Evolutionary conservation across 2,113 vertebrate genomes (phyloP).

Genomic region (Cebus imitator): DNA sequence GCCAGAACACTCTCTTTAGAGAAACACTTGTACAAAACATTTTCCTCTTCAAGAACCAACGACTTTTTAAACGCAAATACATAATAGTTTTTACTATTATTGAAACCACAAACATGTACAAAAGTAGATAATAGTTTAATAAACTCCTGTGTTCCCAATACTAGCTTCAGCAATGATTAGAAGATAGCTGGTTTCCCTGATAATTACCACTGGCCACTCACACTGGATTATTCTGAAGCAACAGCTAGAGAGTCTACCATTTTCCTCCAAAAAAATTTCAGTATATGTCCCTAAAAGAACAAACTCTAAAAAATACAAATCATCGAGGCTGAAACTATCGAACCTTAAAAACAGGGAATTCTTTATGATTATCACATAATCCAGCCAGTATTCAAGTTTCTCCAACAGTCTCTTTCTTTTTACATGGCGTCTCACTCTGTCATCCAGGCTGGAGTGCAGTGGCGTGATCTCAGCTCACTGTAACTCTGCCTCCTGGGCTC

Average conservation of each 20-base stretch:
- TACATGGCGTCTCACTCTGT: no score
- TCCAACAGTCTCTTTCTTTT: neutral
- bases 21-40: neutral
- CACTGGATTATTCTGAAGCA: neutral
- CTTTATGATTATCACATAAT: neutral
- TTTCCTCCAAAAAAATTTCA: neutral
- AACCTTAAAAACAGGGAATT: neutral
- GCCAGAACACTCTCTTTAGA: neutral
- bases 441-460: no score
- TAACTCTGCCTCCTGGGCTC: no score
- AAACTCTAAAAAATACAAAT: neutral
- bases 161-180: neutral
- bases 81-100: neutral
- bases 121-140: neutral
- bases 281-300: neutral
- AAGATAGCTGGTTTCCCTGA: neutral
- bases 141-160: neutral
- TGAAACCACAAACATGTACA: neutral
- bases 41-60: neutral
- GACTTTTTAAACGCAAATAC: neutral
- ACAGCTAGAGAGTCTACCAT: neutral
- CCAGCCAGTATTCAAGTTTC: neutral
- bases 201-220: neutral
- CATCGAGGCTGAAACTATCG: neutral
- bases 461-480: no score